phyloP scores from a whole-genome alignment of 2,113 vertebrate genomes.

The Calidris pugnax region DNA sequence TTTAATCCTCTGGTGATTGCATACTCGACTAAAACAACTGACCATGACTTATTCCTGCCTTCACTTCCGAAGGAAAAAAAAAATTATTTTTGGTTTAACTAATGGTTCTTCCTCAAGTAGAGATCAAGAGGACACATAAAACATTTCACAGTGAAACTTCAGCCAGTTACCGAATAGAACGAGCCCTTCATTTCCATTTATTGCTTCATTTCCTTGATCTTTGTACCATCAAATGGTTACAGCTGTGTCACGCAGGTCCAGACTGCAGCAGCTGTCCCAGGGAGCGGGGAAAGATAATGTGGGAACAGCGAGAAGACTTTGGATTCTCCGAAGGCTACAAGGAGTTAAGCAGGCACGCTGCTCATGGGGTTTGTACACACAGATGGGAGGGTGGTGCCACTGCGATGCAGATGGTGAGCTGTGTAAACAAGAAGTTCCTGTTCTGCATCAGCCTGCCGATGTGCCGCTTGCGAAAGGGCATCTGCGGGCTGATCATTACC shows the following conservation, averaged over 20 bases:
- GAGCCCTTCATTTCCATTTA: not conserved
- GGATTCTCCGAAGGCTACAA: not conserved
- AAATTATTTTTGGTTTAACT: not conserved
- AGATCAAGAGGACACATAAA: not conserved
- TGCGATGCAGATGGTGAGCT: constrained; percentile 30
- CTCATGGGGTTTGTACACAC: not conserved
- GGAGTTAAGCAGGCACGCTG: not conserved
- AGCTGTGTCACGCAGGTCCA: not conserved
- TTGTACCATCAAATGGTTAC: not conserved
- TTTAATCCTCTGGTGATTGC: not conserved
- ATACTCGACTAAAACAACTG: not conserved
- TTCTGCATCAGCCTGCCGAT: constrained; percentile 61
- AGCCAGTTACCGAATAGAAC: not conserved
- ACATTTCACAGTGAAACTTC: not conserved
- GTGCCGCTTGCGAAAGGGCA: not conserved
- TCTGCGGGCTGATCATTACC: constrained; percentile 20
- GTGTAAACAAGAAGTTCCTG: constrained; percentile 65
- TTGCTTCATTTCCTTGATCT: not conserved
- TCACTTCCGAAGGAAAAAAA: not conserved
- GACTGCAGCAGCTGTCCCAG: not conserved
- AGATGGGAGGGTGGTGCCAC: constrained; percentile 6
- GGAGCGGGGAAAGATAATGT: not conserved
- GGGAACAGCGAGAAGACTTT: not conserved
- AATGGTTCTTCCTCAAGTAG: not conserved
- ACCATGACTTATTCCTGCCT: not conserved